phyloP scores from a whole-genome alignment of 2,113 vertebrate genomes.

The Mormoops blainvillei region DNA sequence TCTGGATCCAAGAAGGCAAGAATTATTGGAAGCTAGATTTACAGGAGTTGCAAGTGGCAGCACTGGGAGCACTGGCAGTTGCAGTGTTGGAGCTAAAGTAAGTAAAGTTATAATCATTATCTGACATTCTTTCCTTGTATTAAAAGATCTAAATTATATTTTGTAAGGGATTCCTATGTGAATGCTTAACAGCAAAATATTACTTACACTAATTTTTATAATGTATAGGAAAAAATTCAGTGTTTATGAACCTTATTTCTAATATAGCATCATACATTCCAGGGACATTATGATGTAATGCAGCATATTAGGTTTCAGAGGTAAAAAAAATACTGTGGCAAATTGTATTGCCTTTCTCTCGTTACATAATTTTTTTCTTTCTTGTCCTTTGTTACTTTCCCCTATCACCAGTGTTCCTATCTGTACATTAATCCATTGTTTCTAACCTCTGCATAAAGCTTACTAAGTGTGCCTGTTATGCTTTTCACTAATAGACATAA shows the following conservation, averaged over 20 bases:
- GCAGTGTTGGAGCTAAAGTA: slow-evolving; percentile 97
- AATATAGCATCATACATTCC: background rate
- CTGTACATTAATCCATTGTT: background rate
- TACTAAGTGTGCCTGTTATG: background rate
- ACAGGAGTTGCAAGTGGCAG: slow-evolving; percentile 96
- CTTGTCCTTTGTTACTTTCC: background rate
- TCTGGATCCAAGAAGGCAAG: slow-evolving; percentile 98
- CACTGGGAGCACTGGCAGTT: slow-evolving; percentile 96
- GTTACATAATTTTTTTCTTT: background rate
- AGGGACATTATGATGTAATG: background rate
- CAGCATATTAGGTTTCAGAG: background rate
- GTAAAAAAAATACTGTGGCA: background rate
- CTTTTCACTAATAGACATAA: background rate
- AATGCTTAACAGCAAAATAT: background rate
- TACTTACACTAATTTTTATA: slow-evolving; percentile 23
- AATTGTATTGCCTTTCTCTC: background rate
- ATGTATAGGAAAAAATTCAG: background rate
- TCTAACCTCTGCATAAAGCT: background rate
- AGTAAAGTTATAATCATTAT: slow-evolving; percentile 71
- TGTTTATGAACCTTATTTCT: slow-evolving; percentile 13
- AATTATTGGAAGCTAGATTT: slow-evolving; percentile 97
- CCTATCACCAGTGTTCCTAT: background rate
- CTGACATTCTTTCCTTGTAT: slow-evolving; percentile 7
- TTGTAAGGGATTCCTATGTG: background rate
- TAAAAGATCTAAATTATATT: background rate